Base-by-base conservation (phyloP, 2,888 invertebrate species). In the Serripes groenlandicus region DNA sequence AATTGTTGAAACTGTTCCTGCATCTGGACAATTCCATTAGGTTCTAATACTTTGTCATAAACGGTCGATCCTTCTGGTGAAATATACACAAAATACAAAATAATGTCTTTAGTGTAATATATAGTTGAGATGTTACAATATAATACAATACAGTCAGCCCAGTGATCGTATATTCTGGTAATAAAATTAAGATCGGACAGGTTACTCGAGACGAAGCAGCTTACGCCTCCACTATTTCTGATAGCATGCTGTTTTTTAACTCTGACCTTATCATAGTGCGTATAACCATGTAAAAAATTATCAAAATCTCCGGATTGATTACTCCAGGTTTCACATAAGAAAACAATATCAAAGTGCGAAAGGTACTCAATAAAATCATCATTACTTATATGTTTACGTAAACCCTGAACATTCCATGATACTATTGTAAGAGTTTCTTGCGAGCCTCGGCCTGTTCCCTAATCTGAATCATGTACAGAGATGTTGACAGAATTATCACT, bases 291-390 rank as follows among this genome's bases (percentile, higher is more conserved):
- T 28, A 77, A 21, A 34, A 77, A 60, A 62, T 30, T 49, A 62
- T 62, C 52, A 70, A 77, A 77, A 35, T 71, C 77, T 1, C 49
- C 52, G 28, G 54, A 71, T 64, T 62, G 62, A 32, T 42, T 60
- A 62, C 76, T 34, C 60, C 70, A 70, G 3, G 76, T 76, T 62
- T 76, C 76, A 32, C 70, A 34, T 23, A 77, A 35, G 34, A 56
- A 42, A 32, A 71, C 37, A 1, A 77, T 58, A 71, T 77, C 77
- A 71, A 77, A 77, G 11, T 28, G 32, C 3, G 68, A 68, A 15
- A 68, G 26, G 26, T 68, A 42, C 37, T 68, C 49, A 15, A 37
- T 37, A 15, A 62, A 7, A 32, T 62, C 28, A 7, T 32, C 26
- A 62, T 62, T 62, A 32, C n/a, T 21, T 62, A 62, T 7, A 62